Evolutionary conservation across 1,140 invertebrate species (phyloP), one percentile per base, ranked within the genome.

Genomic region (Bombyx mori): DNA sequence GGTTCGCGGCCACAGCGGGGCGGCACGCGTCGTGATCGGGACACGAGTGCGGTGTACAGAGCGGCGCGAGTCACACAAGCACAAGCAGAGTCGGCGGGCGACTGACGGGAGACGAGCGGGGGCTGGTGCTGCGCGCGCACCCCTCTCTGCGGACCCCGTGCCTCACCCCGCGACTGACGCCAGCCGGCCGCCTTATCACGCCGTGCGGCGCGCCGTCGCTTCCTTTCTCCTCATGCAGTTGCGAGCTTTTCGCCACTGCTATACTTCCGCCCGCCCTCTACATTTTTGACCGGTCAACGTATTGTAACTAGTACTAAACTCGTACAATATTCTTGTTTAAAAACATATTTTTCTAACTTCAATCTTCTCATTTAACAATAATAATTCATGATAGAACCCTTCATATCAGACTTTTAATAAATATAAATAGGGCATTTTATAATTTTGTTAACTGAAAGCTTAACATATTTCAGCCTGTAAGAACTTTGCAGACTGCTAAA

Each of bases 191-290:
- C 79, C 82, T 86, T 86, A 86, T 86, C 82, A 83, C 75, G 77
- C 72, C 79, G 78, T 73, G 65, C 81, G 79, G 75, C 77, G 78
- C 81, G 73, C 79, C 57, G 57, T 52, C 77, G 82, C 81, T 82
- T 84, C 82, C 82, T 84, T 84, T 86, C 81, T 86, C 82, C 77
- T 84, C 80, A 77, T 86, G 79, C 79, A 82, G 79, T 83, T 81
- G 77, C 78, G 78, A 84, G 81, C 83, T 84, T 84, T 84, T 83
- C 82, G 79, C 83, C 80, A 82, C 81, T 86, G 79, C 81, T 75
- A 82, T 75, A 82, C 78, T 84, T 84, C 80, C 81, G 81, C 78
- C 76, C 77, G 75, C 80, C 75, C 74, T 77, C 76, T 83, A 69
- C 78, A 62, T 62, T 79, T 82, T 77, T 75, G 75, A 65, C 71